Evolutionary conservation across 2,113 vertebrate genomes (phyloP), one percentile per base, ranked within the genome.

Genomic region (Choloepus hoffmanni): DNA sequence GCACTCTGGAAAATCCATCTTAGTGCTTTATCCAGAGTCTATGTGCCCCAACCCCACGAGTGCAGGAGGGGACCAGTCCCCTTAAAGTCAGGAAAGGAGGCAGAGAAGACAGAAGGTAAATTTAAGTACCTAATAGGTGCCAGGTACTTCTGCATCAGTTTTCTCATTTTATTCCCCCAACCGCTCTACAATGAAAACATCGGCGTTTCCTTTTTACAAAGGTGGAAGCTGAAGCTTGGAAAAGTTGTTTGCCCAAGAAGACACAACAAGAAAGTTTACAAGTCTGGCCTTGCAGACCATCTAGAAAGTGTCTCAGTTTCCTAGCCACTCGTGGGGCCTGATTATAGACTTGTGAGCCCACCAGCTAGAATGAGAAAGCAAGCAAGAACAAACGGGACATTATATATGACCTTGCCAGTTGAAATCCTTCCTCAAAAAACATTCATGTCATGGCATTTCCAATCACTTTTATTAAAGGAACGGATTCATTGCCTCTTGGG

Each of bases 41-140:
- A 1, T 2, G 13, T 5, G 5, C 3, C 8, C 30, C n/a, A 0
- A 0, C 10, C 43, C 68, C 48, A 3, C 3, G 48, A 65, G 50
- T 15, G 50, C 18, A n/a, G 9, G 43, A 45, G 43, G 43, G 7
- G 43, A 45, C 43, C 43, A 45, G 43, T 45, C 43, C 48, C 48
- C 26, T 50, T 21, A 26, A 63, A 40, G 14, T 73, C 60, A 53
- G 67, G 40, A 62, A 63, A 24, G 67, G 36, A 48, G 88, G 26
- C 33, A 9, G 19, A 72, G 55, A 73, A 58, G 76, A 53, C 14
- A 15, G 60, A 16, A 11, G 2, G 85, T 10, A 13, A 16, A 43
- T 8, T 43, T 40, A 15, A 48, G 16, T 10, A 6, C 13, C 58
- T 67, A 10, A 7, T 11, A 14, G 1, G 33, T 24, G 68, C 45